A percentile compares a stretch with the other conserved stretches of the same genome.
Evolutionary conservation across 2,888 invertebrate species (phyloP).

Genomic region (Tortricodes alternella): DNA sequence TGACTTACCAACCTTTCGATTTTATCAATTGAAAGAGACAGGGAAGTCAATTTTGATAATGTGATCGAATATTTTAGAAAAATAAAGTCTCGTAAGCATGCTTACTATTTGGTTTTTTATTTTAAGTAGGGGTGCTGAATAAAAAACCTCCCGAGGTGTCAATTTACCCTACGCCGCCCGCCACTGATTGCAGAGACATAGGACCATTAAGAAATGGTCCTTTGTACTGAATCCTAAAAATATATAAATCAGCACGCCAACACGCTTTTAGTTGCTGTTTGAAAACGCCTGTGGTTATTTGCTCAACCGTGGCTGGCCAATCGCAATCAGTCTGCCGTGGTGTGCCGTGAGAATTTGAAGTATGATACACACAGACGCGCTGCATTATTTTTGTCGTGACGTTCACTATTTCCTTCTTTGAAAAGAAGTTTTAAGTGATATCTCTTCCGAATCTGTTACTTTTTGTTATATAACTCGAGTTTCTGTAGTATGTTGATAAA

Average conservation of each 20-base stretch:
- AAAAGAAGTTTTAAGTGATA: constrained; percentile 23
- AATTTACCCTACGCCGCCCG: too few relatives aligned
- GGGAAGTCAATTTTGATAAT: too few relatives aligned
- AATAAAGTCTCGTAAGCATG: too few relatives aligned
- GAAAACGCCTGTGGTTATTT: constrained; percentile 41
- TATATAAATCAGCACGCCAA: neutral
- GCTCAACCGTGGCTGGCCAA: constrained; percentile 60
- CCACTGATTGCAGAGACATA: too few relatives aligned
- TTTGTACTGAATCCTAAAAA: neutral
- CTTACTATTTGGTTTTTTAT: too few relatives aligned
- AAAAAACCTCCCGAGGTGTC: too few relatives aligned
- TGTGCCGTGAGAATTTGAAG: constrained; percentile 60
- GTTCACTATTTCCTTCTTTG: constrained; percentile 25
- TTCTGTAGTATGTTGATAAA: constrained; percentile 38
- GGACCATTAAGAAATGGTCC: too few relatives aligned
- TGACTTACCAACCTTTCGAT: too few relatives aligned
- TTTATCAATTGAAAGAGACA: too few relatives aligned
- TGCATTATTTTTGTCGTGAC: constrained; percentile 28
- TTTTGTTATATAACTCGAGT: constrained; percentile 1
- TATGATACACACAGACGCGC: constrained; percentile 47
- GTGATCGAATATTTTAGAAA: too few relatives aligned
- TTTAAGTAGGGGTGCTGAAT: too few relatives aligned
- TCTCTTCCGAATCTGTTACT: neutral
- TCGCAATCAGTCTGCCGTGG: constrained; percentile 53
- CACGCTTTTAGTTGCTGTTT: neutral